Conservation (phyloP, 2,797 vertebrate species). For the Enteromius argenteus region DNA sequence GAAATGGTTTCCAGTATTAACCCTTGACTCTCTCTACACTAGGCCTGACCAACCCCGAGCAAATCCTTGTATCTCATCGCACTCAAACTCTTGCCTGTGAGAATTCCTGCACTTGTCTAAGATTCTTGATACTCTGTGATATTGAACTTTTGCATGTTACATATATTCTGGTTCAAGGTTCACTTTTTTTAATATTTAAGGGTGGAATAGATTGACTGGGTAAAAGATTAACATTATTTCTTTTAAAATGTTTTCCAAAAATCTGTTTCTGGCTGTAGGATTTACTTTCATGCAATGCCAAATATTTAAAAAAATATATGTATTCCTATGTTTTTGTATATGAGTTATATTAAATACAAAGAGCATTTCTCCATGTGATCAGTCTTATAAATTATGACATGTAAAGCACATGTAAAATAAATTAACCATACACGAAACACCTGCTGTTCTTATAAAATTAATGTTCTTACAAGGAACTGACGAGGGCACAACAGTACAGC, state of each 20-base stretch:
- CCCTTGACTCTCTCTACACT: background rate
- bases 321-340: slow-evolving; percentile 2
- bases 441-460: slow-evolving; percentile 28
- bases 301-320: background rate
- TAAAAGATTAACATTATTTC: background rate
- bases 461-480: background rate
- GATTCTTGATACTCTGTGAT: background rate
- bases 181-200: background rate
- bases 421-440: slow-evolving; percentile 24
- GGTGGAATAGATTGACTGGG: slow-evolving; percentile 12
- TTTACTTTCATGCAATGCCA: slow-evolving; percentile 14
- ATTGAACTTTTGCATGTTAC: background rate
- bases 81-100: background rate
- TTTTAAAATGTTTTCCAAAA: background rate
- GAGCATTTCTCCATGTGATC: slow-evolving; percentile 43
- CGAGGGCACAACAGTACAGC: background rate
- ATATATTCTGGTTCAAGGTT: slow-evolving; percentile 18
- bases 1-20: background rate
- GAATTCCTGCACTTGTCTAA: background rate
- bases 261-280: slow-evolving; percentile 5
- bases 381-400: slow-evolving; percentile 42
- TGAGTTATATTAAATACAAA: slow-evolving; percentile 24
- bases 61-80: background rate
- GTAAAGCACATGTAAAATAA: slow-evolving; percentile 37
- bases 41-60: slow-evolving; percentile 10